Evolutionary conservation across 2,888 invertebrate species (phyloP), one percentile per base, ranked within the genome.

Genomic region (Lysandra bellargus): DNA sequence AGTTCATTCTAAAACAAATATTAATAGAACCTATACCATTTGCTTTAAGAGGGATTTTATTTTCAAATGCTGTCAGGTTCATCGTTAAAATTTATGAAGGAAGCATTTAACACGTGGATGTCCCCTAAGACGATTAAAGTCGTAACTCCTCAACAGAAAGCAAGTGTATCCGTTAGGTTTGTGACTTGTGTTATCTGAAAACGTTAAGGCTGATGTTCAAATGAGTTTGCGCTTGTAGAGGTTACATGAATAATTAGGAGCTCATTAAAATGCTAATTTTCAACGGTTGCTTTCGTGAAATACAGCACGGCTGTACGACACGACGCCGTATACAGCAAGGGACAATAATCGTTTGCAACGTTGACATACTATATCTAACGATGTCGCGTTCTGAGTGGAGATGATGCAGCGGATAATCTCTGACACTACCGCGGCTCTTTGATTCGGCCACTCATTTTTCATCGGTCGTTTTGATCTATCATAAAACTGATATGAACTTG

Each of bases 301-400:
- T 84, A 84, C 80, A 86, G 87, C 84, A 84, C 81, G 80, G 87
- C 4, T 1, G 57, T 57, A 57, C 49, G 75, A 90, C 90, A 90
- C 89, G 89, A 90, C 84, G 86, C 89, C 85, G 88, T 90, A 89
- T 90, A 90, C 85, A 86, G 86, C 14, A 53, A 14, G 85, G 86
- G 86, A 88, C 90, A 87, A 82, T 82, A 90, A 91, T 90, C 89
- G 90, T 89, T 86, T 86, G 85, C 88, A 86, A 14, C 37, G 14
- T 69, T 33, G 69, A 69, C 14, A 37, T 33, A 69, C 69, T 12
- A 5, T 69, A 33, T 33, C 30, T 69, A 14, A 69, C 4, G 33
- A 69, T 14, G 33, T 69, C 14, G 30, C 4, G n/a, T 61, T 61
- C 23, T 4, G 30, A 23, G 6, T 61, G 9, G 61, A 6, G 9